Conservation (phyloP, 2,113 vertebrate genomes). For the Dicerorhinus sumatrensis region DNA sequence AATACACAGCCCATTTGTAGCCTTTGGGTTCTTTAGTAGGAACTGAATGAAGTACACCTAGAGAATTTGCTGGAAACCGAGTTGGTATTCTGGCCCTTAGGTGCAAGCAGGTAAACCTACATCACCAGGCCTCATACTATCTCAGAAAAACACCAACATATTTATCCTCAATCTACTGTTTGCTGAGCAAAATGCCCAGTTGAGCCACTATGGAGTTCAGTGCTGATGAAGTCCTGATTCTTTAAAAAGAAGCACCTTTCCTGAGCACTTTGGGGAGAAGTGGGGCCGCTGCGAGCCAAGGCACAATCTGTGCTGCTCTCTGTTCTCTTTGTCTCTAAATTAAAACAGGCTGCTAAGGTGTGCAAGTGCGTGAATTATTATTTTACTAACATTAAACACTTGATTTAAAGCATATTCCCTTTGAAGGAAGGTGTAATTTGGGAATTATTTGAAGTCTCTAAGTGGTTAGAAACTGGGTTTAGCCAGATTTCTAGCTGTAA, state of each 20-base stretch:
- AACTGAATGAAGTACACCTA: neutral
- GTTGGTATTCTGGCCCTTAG: neutral
- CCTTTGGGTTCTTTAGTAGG: neutral
- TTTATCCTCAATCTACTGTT: slow-evolving; percentile 1
- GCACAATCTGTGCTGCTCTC: neutral
- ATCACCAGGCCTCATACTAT: neutral
- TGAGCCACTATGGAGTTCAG: slow-evolving; percentile 13
- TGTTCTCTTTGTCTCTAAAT: slow-evolving; percentile 62
- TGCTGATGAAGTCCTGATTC: slow-evolving; percentile 51
- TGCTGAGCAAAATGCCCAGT: slow-evolving; percentile 54
- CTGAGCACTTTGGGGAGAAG: neutral
- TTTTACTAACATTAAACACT: slow-evolving; percentile 77
- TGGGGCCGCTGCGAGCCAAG: neutral
- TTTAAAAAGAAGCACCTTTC: slow-evolving; percentile 19
- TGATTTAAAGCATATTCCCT: slow-evolving; percentile 80
- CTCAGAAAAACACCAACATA: neutral
- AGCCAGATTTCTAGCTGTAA: slow-evolving; percentile 80
- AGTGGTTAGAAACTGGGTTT: slow-evolving; percentile 76
- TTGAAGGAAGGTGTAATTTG: slow-evolving; percentile 81
- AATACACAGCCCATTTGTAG: neutral
- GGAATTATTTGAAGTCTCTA: slow-evolving; percentile 80
- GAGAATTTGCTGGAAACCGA: neutral
- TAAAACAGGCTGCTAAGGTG: slow-evolving; percentile 57
- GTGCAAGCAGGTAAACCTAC: neutral
- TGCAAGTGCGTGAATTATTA: slow-evolving; percentile 66